These are phyloP conservation scores for Hypomesus transpacificus DNA, from an alignment of 2,113 vertebrate genomes.

Conservation along the genomic window DNA sequence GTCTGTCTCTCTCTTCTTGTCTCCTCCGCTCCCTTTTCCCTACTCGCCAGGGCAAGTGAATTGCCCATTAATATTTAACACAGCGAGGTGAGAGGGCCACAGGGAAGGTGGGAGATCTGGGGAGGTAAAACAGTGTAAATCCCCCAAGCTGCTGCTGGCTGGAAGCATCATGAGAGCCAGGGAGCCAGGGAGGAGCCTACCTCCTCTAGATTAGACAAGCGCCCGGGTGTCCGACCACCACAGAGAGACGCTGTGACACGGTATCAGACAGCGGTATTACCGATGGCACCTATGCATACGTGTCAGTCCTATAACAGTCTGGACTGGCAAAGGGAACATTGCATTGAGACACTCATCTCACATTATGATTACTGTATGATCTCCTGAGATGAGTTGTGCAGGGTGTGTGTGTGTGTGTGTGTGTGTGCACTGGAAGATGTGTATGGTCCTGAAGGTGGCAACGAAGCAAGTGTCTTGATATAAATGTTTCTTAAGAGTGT, in stretches of 20 bases:
- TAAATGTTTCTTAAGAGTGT: too few relatives aligned
- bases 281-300: conserved; percentile 24
- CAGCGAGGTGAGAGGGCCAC: conserved; percentile 62
- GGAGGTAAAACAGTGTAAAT: conserved; percentile 67
- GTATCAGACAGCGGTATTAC: conserved; percentile 35
- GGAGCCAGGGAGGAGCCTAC: conserved; percentile 51
- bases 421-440: too few relatives aligned
- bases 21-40: background rate
- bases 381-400: conserved; percentile 25
- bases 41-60: conserved; percentile 18
- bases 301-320: conserved; percentile 29
- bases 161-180: conserved; percentile 19
- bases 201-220: conserved; percentile 62
- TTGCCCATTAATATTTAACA: conserved; percentile 73
- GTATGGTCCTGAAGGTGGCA: too few relatives aligned
- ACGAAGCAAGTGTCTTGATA: too few relatives aligned
- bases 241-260: conserved; percentile 48
- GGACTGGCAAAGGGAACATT: background rate
- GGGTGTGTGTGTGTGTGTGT: too few relatives aligned
- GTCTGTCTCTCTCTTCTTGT: conserved; percentile 29
- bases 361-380: conserved; percentile 19
- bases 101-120: conserved; percentile 65
- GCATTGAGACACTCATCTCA: too few relatives aligned
- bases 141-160: conserved; percentile 55
- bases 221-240: conserved; percentile 54